Evolutionary conservation across 2,888 invertebrate genomes (phyloP).

Genomic region (Papilio demoleus): DNA sequence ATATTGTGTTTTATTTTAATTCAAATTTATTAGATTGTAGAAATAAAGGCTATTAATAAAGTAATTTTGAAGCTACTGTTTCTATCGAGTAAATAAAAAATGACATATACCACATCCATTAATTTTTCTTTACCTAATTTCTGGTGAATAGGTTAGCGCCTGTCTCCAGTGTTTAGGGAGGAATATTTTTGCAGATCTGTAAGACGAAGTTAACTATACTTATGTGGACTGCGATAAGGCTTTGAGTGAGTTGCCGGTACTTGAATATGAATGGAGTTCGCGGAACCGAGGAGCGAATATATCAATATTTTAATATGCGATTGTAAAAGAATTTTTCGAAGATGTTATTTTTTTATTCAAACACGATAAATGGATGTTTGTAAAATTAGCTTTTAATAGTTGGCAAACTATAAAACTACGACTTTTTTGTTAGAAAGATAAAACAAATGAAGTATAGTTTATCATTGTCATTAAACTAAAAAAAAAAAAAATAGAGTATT

Average conservation of each 20-base stretch:
- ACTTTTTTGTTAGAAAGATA: background rate
- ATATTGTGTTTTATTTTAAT: too few relatives aligned
- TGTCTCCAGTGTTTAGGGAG: conserved; percentile 58
- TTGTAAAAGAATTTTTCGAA: conserved; percentile 15
- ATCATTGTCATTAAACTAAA: too few relatives aligned
- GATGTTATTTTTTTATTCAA: background rate
- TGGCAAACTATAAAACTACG: background rate
- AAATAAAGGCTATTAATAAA: too few relatives aligned
- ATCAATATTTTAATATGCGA: conserved; percentile 28
- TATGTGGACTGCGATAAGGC: conserved; percentile 48
- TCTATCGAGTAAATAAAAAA: background rate
- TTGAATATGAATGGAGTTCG: conserved; percentile 38
- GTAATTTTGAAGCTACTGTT: too few relatives aligned
- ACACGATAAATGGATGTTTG: background rate
- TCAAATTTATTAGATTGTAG: too few relatives aligned
- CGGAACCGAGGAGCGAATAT: conserved; percentile 21
- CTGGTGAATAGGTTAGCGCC: conserved; percentile 50
- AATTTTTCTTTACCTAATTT: conserved; percentile 42
- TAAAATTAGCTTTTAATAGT: too few relatives aligned
- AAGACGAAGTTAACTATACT: conserved; percentile 53
- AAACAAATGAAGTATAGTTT: background rate
- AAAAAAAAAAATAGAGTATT: too few relatives aligned
- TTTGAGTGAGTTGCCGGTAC: conserved; percentile 43
- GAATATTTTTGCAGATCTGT: conserved; percentile 69
- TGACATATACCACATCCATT: conserved; percentile 45